Base-by-base conservation (phyloP, 2,797 vertebrate species). In the Smutsia temminckii region DNA sequence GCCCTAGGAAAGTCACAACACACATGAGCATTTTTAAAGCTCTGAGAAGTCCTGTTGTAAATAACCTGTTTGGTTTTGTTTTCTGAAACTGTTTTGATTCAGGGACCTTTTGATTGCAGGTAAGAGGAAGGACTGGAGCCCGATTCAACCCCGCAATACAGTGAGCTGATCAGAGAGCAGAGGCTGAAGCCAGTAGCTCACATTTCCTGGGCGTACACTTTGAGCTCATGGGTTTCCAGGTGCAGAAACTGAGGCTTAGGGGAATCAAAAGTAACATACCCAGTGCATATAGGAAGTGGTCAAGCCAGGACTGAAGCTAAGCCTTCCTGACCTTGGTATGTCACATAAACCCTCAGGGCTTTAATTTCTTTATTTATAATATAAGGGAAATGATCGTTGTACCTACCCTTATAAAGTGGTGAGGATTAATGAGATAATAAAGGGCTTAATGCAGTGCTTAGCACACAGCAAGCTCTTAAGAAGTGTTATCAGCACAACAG, bases 391-490 rank as follows among this genome's bases (percentile, higher is more conserved):
- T 80, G 53, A 68, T 71, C 37, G 13, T 55, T 77, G 77, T 46
- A 51, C 49, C 46, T 42, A 85, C 53, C 8, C 18, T 89, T 53
- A 40, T 51, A 78, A 80, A 68, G 42, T 29, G 14, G 16, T 23
- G 16, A 91, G 61, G 88, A 88, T 75, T 64, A 91, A 71, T 34
- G 51, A 95, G 72, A 84, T 37, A 80, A 64, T 64, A 37, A 91
- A 81, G 37, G 23, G 34, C 27, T 74, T 57, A 37, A 59, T 32
- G 66, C 29, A 51, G 32, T 25, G 18, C 14, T 96, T 85, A 27
- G 71, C 64, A 42, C 34, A n/a, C 4, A n/a, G 23, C 20, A 57
- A 94, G 71, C 37, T 66, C 61, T 85, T 91, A 61, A 57, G 66
- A 91, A 64, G 7, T 42, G 71, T 75, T 53, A 25, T 53, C 64